Base-by-base conservation (phyloP, 1,140 invertebrate genomes). In the Wiebesia pumilae region DNA sequence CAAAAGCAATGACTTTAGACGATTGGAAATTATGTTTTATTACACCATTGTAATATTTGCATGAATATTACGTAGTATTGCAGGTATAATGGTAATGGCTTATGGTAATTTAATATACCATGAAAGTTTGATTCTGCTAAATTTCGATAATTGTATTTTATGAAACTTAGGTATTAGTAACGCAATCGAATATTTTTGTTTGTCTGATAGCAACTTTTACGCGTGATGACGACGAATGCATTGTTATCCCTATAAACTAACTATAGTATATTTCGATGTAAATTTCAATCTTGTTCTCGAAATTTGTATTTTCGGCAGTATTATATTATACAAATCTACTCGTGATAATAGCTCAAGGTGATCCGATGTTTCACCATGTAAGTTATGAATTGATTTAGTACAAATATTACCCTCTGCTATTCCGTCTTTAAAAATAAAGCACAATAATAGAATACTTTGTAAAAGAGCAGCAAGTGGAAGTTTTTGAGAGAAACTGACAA, bases 401-500 rank as follows among this genome's bases (percentile, higher is more conserved):
- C 21, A 21, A 10, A 67, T 67, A 67, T 67, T 67, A 67, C 6
- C n/a, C n/a, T 67, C n/a, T 21, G n/a, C 1, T 4, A 27, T 40
- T 30, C 38, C 9, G 7, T 75, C 24, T 75, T 75, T 40, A 43
- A 43, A 75, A 19, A 10, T 24, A 35, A 62, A 67, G 40, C 14
- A 71, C 16, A 71, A 30, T 27, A 4, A 82, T 54, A 51, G 71
- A 51, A 33, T n/a, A 19, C 67, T 75, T 75, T 75, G 14, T 51
- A 12, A 54, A 81, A 65, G 38, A 40, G 35, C 40, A 38, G 81
- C 69, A 77, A 77, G 82, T 62, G 82, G 43, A 27, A n/a, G 3
- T 9, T 7, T 43, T 38, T 27, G 81, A 85, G 81, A 81, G 80
- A 54, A 78, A 79, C 62, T 78, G 58, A 79, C 43, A 87, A 83